Evolutionary conservation across 2,888 invertebrate species (phyloP).

Genomic region (Plagodis dolabraria): DNA sequence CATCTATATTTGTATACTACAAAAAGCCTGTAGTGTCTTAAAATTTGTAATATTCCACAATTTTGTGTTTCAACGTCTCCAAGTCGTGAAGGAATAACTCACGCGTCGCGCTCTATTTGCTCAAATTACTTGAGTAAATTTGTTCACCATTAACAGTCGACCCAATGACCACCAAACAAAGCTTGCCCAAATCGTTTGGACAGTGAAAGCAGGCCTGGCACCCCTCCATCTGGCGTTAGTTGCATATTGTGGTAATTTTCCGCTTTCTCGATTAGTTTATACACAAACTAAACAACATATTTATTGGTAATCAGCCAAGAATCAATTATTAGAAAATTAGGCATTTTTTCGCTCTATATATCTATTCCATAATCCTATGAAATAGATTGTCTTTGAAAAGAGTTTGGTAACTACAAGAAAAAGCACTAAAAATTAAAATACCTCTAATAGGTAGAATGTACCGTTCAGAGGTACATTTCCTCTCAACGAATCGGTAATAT

Average conservation of each 20-base stretch:
- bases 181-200: slow-evolving; percentile 6
- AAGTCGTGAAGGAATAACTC: not conserved
- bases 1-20: too few species aligned
- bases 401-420: too few species aligned
- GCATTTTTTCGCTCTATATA: too few species aligned
- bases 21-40: too few species aligned
- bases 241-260: slow-evolving; percentile 61
- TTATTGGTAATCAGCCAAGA: slow-evolving; percentile 32
- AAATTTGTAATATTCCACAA: too few species aligned
- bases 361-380: too few species aligned
- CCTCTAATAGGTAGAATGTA: too few species aligned
- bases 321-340: slow-evolving; percentile 8
- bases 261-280: slow-evolving; percentile 56
- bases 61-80: not conserved
- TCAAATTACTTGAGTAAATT: slow-evolving; percentile 15
- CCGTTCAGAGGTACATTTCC: too few species aligned
- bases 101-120: slow-evolving; percentile 4
- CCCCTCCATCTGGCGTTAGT: slow-evolving; percentile 66
- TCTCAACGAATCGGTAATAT: too few species aligned
- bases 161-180: slow-evolving; percentile 9
- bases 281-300: slow-evolving; percentile 39
- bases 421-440: too few species aligned
- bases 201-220: slow-evolving; percentile 53
- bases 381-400: too few species aligned
- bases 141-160: slow-evolving; percentile 8